A percentile compares a stretch with the other conserved stretches of the same genome.
Evolutionary conservation across 2,797 vertebrate genomes (phyloP).

Genomic region (Petrocephalus sullivani): DNA sequence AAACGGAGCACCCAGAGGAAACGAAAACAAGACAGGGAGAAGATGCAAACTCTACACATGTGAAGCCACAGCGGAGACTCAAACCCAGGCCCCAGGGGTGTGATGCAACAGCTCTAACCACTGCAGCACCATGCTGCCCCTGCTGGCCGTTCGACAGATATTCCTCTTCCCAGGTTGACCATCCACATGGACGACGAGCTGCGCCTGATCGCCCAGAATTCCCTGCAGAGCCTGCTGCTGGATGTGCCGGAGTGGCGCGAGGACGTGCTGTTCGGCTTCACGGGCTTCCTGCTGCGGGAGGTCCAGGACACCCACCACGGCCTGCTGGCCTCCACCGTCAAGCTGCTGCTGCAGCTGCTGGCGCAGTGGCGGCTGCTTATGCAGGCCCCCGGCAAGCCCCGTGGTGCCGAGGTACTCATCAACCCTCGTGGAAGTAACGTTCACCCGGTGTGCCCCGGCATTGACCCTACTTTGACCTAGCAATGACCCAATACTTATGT

Average conservation of each 20-base stretch:
- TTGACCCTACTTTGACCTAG: not conserved
- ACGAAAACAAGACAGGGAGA: too few relatives aligned
- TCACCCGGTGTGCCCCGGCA: not conserved
- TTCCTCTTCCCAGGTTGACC: slow-evolving; percentile 69
- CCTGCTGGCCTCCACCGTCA: slow-evolving; percentile 90
- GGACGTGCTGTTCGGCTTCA: slow-evolving; percentile 94
- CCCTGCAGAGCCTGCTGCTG: slow-evolving; percentile 89
- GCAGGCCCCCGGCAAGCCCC: slow-evolving; percentile 70
- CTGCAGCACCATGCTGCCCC: too few relatives aligned
- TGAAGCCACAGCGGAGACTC: too few relatives aligned
- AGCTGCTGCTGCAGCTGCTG: slow-evolving; percentile 89
- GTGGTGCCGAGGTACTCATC: slow-evolving; percentile 57
- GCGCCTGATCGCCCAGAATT: slow-evolving; percentile 94
- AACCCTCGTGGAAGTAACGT: not conserved
- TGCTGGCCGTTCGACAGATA: not conserved
- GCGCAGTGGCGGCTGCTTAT: slow-evolving; percentile 92
- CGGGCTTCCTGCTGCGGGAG: slow-evolving; percentile 90
- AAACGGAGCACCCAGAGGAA: too few relatives aligned
- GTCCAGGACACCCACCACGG: slow-evolving; percentile 91
- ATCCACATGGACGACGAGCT: slow-evolving; percentile 99
- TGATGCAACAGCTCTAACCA: too few relatives aligned
- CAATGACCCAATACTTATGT: not conserved
- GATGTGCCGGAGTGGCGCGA: slow-evolving; percentile 98
- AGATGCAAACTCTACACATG: too few relatives aligned
- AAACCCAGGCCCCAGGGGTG: too few relatives aligned